Evolutionary conservation across 2,888 invertebrate species (phyloP).

Genomic region (Nephrotoma flavescens): DNA sequence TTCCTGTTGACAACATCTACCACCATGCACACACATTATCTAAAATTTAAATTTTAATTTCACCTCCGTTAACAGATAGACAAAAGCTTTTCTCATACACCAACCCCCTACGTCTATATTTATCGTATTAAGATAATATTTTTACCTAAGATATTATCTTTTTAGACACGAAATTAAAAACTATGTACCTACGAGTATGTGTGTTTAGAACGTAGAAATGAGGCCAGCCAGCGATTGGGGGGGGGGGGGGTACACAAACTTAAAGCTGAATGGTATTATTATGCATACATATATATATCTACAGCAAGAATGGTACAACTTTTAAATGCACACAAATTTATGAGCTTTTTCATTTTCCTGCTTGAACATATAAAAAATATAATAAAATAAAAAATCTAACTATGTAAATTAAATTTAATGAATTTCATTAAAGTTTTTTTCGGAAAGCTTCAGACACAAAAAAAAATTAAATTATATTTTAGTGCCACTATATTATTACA

Average conservation of each 20-base stretch:
- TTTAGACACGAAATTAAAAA: not conserved
- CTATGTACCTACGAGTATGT: not conserved
- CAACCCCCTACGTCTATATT: not conserved
- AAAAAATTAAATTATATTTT: not conserved
- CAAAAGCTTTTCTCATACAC: not conserved
- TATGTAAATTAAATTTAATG: not conserved
- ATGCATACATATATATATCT: not conserved
- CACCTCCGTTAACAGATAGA: not conserved
- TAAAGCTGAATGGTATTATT: not conserved
- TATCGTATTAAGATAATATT: not conserved
- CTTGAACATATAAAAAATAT: not conserved
- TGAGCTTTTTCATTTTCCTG: not conserved
- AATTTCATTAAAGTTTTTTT: not conserved
- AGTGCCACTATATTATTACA: not conserved
- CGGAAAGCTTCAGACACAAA: not conserved
- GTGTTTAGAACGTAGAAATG: not conserved
- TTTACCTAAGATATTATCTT: not conserved
- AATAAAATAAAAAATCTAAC: not conserved
- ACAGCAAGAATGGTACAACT: not conserved
- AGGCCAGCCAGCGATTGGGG: not conserved
- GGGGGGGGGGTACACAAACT: not conserved
- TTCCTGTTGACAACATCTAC: not conserved
- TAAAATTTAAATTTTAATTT: not conserved
- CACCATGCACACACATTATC: not conserved
- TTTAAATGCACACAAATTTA: not conserved